phyloP scores from a whole-genome alignment of 2,113 vertebrate species.

The Furnarius figulus region DNA sequence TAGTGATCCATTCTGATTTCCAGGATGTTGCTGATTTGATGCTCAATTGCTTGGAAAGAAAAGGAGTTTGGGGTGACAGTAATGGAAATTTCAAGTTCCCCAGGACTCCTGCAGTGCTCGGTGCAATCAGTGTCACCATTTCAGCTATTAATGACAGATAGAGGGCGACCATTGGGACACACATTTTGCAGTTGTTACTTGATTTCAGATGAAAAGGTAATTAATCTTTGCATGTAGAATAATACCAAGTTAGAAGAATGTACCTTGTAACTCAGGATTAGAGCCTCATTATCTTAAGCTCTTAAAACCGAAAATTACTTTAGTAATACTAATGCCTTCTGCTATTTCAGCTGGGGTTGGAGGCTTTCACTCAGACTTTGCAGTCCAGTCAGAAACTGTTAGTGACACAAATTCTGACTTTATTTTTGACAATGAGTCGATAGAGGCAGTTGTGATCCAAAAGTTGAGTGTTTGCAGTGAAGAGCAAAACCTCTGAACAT shows the following conservation, averaged over 20 bases:
- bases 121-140: background rate
- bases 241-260: background rate
- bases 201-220: background rate
- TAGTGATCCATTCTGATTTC: background rate
- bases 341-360: background rate
- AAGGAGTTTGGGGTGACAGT: background rate
- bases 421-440: background rate
- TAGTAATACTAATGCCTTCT: background rate
- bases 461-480: background rate
- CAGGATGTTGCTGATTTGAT: background rate
- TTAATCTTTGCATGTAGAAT: background rate
- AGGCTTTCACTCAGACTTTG: background rate
- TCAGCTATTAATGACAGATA: background rate
- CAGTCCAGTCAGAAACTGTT: background rate
- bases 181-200: background rate
- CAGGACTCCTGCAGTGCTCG: background rate
- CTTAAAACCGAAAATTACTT: background rate
- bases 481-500: background rate
- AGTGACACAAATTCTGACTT: background rate
- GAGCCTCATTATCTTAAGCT: background rate
- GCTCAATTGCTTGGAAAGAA: background rate
- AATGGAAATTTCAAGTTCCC: background rate
- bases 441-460: background rate
- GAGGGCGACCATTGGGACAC: background rate
- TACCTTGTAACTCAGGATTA: background rate